These are phyloP conservation scores for Callopanchax toddi DNA, from an alignment of 2,113 vertebrate species.

Conservation along the genomic window DNA sequence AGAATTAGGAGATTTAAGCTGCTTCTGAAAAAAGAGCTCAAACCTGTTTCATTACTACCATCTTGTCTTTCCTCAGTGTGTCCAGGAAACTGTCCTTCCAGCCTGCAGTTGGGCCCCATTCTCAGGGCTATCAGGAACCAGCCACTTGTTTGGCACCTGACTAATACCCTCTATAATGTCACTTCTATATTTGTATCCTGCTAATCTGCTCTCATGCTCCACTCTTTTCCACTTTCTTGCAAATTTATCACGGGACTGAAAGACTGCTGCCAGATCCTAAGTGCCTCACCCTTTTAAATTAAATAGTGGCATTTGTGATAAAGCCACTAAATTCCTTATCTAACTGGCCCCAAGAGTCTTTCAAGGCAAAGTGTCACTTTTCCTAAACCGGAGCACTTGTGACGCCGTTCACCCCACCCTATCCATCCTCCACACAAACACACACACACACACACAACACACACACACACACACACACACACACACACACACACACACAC, in stretches of 20 bases:
- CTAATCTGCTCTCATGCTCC: constrained; percentile 81
- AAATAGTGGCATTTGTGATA: constrained; percentile 99
- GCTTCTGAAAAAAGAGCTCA: constrained; percentile 24
- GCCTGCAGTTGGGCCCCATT: constrained; percentile 53
- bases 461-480: constrained; percentile 43
- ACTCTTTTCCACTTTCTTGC: constrained; percentile 83
- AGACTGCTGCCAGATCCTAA: constrained; percentile 85
- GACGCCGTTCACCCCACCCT: constrained; percentile 55
- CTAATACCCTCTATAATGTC: constrained; percentile 82
- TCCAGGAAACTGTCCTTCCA: constrained; percentile 31
- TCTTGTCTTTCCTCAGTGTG: constrained; percentile 49
- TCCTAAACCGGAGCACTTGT: constrained; percentile 76
- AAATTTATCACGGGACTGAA: constrained; percentile 95
- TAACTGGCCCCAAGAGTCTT: constrained; percentile 88
- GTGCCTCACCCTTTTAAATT: constrained; percentile 98
- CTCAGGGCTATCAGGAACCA: constrained; percentile 75
- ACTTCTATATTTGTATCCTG: constrained; percentile 85
- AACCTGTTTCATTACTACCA: constrained; percentile 18
- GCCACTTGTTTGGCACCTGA: constrained; percentile 83
- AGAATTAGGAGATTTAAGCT: neutral
- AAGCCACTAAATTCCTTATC: constrained; percentile 99
- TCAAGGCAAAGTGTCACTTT: constrained; percentile 92
- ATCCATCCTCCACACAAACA: constrained; percentile 44
- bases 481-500: constrained; percentile 55
- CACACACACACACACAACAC: constrained; percentile 42